Evolutionary conservation across 2,797 vertebrate genomes (phyloP).

Genomic region (Pyrocephalus nanus): DNA sequence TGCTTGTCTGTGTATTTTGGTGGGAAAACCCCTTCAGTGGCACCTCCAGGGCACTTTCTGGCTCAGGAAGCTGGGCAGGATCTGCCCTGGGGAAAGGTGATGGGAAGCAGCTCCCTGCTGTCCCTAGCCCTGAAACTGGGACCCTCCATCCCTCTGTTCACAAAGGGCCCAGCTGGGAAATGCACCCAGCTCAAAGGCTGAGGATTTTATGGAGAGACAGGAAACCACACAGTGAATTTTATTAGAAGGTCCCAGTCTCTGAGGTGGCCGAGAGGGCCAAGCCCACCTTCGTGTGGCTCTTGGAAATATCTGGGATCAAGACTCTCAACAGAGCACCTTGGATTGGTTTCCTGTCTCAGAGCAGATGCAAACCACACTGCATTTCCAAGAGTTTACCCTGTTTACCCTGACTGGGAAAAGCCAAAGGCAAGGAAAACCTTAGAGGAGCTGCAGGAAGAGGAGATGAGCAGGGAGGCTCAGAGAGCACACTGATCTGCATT

Average conservation of each 20-base stretch:
- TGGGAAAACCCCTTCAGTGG: neutral
- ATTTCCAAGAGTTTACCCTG: neutral
- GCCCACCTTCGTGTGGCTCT: neutral
- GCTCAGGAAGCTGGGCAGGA: neutral
- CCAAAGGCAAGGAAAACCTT: neutral
- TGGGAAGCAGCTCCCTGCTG: neutral
- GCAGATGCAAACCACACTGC: neutral
- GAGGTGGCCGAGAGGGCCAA: neutral
- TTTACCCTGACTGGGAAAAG: neutral
- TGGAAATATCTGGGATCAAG: neutral
- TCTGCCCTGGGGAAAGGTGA: neutral
- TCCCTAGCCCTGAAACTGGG: neutral
- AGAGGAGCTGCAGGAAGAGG: neutral
- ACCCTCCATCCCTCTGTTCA: neutral
- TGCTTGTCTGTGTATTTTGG: fast-evolving
- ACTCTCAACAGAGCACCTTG: neutral
- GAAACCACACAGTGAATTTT: neutral
- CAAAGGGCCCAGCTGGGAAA: neutral
- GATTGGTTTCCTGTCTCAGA: neutral
- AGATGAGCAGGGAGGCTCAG: neutral
- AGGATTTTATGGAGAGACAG: neutral
- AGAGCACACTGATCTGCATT: fast-evolving
- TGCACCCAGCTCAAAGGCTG: neutral
- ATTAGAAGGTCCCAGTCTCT: neutral
- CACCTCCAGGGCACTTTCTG: neutral